Conservation (phyloP, 2,888 invertebrate genomes). For the Eilema depressum region DNA sequence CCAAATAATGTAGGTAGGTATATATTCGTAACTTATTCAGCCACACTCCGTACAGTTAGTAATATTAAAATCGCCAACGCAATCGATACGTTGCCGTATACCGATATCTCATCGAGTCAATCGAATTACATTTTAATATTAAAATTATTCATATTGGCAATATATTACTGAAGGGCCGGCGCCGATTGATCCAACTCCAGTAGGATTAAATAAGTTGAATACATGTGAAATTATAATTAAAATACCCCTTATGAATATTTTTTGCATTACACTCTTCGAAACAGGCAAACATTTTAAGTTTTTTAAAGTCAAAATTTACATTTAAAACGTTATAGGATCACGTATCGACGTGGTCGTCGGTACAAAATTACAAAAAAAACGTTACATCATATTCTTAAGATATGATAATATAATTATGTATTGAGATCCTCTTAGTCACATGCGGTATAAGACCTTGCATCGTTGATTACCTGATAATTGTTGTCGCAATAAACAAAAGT, state of each 20-base stretch:
- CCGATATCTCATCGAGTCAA: constrained; percentile 57
- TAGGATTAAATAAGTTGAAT: constrained; percentile 68
- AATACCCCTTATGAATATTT: constrained; percentile 70
- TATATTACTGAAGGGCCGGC: constrained; percentile 47
- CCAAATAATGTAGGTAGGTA: neutral
- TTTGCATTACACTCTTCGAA: constrained; percentile 56
- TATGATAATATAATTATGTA: constrained; percentile 45
- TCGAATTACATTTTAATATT: constrained; percentile 60
- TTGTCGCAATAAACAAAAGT: neutral
- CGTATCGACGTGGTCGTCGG: constrained; percentile 37
- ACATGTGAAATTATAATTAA: constrained; percentile 75
- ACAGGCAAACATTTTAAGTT: constrained; percentile 68
- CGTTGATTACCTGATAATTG: neutral
- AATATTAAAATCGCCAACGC: constrained; percentile 42
- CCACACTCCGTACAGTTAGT: constrained; percentile 6
- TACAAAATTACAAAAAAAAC: constrained; percentile 35
- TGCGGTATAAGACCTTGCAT: constrained; percentile 2
- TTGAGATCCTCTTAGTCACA: neutral
- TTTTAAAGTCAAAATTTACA: constrained; percentile 71
- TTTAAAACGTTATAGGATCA: constrained; percentile 63
- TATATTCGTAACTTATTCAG: neutral
- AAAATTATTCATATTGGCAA: constrained; percentile 59
- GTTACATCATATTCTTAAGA: constrained; percentile 30
- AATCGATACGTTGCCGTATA: constrained; percentile 38
- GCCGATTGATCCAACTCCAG: constrained; percentile 58